Conservation (phyloP, 2,888 invertebrate genomes). For the Euclidia mi region DNA sequence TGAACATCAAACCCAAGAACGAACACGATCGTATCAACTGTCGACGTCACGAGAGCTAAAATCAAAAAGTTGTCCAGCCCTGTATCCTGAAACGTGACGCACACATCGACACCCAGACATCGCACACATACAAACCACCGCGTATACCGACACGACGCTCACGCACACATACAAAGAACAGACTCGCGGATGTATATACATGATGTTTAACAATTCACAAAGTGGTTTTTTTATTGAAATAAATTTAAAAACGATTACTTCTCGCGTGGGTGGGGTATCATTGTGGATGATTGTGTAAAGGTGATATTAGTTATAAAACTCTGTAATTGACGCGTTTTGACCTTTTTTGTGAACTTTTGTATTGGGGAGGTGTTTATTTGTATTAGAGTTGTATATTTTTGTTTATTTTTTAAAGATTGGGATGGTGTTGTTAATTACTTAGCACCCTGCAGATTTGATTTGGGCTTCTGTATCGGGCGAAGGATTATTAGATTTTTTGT, state of each 20-base stretch:
- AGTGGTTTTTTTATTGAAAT: constrained; percentile 17
- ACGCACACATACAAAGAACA: constrained; percentile 21
- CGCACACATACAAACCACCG: constrained; percentile 29
- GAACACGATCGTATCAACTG: not conserved
- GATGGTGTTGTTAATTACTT: too few species aligned
- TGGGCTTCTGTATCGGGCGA: too few species aligned
- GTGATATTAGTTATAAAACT: constrained; percentile 18
- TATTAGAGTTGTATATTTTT: too few species aligned
- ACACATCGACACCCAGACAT: constrained; percentile 48
- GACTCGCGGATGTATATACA: constrained; percentile 19
- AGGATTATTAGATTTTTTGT: too few species aligned
- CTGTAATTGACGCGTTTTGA: constrained; percentile 12
- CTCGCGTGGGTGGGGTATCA: constrained; percentile 17
- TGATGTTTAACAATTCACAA: constrained; percentile 8
- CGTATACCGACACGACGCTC: constrained; percentile 14
- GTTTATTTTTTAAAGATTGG: not conserved
- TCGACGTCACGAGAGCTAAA: constrained; percentile 37
- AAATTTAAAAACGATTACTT: constrained; percentile 22
- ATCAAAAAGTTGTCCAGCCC: constrained; percentile 28
- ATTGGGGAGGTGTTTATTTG: constrained; percentile 10
- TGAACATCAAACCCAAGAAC: too few species aligned
- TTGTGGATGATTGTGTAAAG: constrained; percentile 19
- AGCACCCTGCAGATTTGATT: too few species aligned
- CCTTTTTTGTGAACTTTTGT: constrained; percentile 11
- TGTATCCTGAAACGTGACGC: constrained; percentile 49